Conservation (phyloP, 1,140 invertebrate species). For the Eumeta japonica region DNA sequence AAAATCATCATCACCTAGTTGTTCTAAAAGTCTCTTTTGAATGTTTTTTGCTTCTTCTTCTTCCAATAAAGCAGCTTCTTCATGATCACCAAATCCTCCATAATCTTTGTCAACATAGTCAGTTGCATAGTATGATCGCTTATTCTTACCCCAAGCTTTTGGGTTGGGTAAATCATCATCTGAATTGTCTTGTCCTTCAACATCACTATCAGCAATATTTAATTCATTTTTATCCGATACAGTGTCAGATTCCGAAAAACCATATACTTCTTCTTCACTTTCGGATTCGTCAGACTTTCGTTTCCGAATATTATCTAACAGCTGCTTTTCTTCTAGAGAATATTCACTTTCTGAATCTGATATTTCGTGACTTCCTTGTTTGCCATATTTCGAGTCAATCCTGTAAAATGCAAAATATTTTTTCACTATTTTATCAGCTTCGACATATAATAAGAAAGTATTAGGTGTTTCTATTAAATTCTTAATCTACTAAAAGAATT, state of each 20-base stretch:
- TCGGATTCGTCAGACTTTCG: constrained; percentile 56
- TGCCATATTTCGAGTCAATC: constrained; percentile 39
- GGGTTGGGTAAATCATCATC: constrained; percentile 72
- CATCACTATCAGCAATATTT: constrained; percentile 66
- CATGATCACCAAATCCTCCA: constrained; percentile 69
- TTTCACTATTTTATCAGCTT: no score
- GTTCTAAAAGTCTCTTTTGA: constrained; percentile 73
- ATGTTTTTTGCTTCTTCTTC: constrained; percentile 83
- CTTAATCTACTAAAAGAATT: no score
- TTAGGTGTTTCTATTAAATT: no score
- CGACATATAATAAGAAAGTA: no score
- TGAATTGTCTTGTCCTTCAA: constrained; percentile 67
- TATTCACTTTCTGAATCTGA: constrained; percentile 74
- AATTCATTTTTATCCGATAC: constrained; percentile 48
- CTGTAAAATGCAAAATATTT: no score
- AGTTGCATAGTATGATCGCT: constrained; percentile 76
- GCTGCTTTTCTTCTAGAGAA: constrained; percentile 61
- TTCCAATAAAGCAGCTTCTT: constrained; percentile 74
- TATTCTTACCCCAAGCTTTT: constrained; percentile 84
- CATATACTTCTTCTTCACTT: constrained; percentile 66
- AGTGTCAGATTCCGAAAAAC: constrained; percentile 61
- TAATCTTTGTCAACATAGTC: constrained; percentile 88
- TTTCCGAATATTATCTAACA: constrained; percentile 64
- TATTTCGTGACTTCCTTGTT: constrained; percentile 60
- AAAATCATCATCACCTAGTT: constrained; percentile 81